Conservation (phyloP, 2,113 vertebrate species). For the Chionomys nivalis region DNA sequence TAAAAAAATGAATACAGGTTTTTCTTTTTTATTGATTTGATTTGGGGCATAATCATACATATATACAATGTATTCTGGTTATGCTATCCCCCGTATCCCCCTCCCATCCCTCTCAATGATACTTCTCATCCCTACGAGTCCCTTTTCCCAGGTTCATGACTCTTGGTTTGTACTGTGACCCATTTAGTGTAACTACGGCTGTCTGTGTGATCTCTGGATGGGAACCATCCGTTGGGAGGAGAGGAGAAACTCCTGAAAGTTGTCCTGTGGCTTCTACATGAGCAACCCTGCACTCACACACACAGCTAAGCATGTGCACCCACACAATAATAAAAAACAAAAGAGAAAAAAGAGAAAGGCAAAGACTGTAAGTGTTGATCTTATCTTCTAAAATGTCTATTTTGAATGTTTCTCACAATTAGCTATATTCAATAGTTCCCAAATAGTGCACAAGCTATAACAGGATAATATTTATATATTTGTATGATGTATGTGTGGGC, state of each 20-base stretch:
- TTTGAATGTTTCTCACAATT: slow-evolving; percentile 6
- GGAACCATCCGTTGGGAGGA: background rate
- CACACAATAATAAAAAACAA: background rate
- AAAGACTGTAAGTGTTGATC: background rate
- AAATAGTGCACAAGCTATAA: background rate
- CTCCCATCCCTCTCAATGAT: background rate
- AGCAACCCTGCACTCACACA: background rate
- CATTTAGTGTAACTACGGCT: background rate
- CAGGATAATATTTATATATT: background rate
- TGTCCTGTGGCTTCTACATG: background rate
- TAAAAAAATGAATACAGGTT: background rate
- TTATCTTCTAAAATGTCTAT: background rate
- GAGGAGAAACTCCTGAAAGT: background rate
- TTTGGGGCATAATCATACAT: background rate
- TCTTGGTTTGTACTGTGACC: background rate
- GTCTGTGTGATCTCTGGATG: background rate
- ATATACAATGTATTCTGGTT: background rate
- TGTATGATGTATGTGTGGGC: background rate
- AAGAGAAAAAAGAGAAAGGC: background rate
- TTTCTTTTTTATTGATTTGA: background rate
- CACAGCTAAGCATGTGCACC: background rate
- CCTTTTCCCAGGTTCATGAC: background rate
- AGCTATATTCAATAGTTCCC: background rate
- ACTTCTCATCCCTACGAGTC: background rate
- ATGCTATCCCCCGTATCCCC: too few relatives aligned